Evolutionary conservation across 2,113 vertebrate species (phyloP).

Genomic region (Syngnathoides biaculeatus): DNA sequence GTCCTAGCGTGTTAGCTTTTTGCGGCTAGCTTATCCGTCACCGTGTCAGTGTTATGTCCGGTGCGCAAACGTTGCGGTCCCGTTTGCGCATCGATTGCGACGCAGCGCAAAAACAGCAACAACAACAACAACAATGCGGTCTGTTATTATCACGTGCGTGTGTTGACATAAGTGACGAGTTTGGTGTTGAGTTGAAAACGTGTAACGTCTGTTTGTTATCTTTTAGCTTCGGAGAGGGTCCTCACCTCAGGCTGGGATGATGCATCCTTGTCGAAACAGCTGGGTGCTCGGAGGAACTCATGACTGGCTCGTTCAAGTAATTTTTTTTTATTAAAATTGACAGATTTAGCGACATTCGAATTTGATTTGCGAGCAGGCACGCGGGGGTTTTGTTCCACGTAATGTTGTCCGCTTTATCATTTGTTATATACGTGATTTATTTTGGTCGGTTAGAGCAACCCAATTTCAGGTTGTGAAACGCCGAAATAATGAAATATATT

Average conservation of each 20-base stretch:
- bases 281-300: conserved; percentile 25
- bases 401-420: not conserved
- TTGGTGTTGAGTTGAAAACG: too few species aligned
- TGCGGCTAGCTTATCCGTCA: conserved; percentile 42
- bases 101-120: conserved; percentile 21
- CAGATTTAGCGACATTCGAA: not conserved
- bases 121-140: not conserved
- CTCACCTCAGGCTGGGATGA: conserved; percentile 34
- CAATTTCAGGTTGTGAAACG: not conserved
- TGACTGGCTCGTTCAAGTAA: conserved; percentile 5
- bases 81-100: conserved; percentile 74
- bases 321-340: conserved; percentile 13
- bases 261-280: conserved; percentile 24
- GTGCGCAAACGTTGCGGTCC: conserved; percentile 75
- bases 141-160: not conserved
- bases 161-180: not conserved
- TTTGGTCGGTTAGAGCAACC: not conserved
- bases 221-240: conserved; percentile 44
- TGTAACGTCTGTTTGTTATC: conserved; percentile 45
- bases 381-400: not conserved
- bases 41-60: conserved; percentile 72
- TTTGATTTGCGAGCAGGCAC: not conserved
- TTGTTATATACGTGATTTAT: not conserved
- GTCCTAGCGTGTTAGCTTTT: conserved; percentile 31
- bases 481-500: conserved; percentile 6